Percentiles rank a stretch among this genome's conserved stretches.
phyloP scores from a whole-genome alignment of 2,888 invertebrate species.

The Papilio protenor region DNA sequence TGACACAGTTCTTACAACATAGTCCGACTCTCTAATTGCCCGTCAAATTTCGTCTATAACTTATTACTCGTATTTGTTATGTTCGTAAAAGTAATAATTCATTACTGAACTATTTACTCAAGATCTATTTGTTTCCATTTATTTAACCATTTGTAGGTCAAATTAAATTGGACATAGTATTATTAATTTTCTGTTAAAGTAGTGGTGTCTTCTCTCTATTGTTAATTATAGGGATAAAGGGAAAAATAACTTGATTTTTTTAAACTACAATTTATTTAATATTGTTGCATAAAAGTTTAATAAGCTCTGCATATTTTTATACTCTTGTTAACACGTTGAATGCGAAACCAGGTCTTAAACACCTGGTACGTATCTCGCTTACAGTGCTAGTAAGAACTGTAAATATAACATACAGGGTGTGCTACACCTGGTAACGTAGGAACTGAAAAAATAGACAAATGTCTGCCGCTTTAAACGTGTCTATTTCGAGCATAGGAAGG shows the following conservation, averaged over 20 bases:
- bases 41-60: constrained; percentile 49
- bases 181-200: not conserved
- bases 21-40: constrained; percentile 1
- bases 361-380: no score
- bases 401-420: no score
- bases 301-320: not conserved
- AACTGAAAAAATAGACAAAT: no score
- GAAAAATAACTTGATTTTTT: no score
- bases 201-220: not conserved
- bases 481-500: constrained; percentile 32
- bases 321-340: not conserved
- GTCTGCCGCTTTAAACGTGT: not conserved
- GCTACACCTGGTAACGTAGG: no score
- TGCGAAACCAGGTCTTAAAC: no score
- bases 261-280: no score
- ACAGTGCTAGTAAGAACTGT: no score
- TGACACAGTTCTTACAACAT: not conserved
- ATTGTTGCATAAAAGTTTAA: no score
- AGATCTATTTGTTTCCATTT: constrained; percentile 41
- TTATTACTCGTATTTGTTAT: constrained; percentile 59
- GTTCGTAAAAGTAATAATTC: constrained; percentile 54
- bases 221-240: no score
- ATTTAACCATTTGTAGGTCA: constrained; percentile 19
- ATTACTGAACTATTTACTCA: constrained; percentile 43
- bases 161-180: not conserved